phyloP scores from a whole-genome alignment of 2,113 vertebrate genomes.

The Girardinichthys multiradiatus region DNA sequence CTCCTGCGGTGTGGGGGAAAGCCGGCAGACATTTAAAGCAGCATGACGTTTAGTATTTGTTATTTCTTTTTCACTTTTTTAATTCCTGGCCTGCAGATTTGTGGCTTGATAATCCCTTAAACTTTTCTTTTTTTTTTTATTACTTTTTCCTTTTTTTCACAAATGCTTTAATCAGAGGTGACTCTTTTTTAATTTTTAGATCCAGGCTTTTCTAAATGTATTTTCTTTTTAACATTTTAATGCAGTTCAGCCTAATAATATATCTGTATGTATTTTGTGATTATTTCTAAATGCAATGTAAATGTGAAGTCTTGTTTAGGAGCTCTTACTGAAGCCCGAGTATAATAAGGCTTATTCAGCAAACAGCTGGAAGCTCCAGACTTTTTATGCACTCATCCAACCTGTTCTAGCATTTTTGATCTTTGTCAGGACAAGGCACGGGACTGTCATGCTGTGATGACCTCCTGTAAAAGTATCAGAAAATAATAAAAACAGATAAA shows the following conservation, averaged over 20 bases:
- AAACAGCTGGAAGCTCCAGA: background rate
- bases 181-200: background rate
- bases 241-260: background rate
- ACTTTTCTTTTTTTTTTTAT: constrained; percentile 49
- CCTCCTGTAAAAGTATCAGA: too few relatives aligned
- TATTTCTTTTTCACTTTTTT: constrained; percentile 79
- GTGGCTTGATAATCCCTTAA: constrained; percentile 73
- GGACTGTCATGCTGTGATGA: background rate
- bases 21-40: constrained; percentile 81
- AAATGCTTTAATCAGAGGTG: background rate
- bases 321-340: too few relatives aligned
- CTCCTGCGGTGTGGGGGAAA: constrained; percentile 81
- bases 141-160: constrained; percentile 27
- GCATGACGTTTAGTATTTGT: constrained; percentile 83
- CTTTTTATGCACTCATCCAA: background rate
- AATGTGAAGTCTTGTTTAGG: too few relatives aligned
- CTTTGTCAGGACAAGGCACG: too few relatives aligned
- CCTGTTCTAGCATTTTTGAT: too few relatives aligned
- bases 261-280: background rate
- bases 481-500: too few relatives aligned
- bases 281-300: background rate
- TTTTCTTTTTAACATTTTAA: background rate
- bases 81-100: constrained; percentile 78
- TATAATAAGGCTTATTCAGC: background rate
- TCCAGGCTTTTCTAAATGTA: background rate